Conservation (phyloP, 2,113 vertebrate species). For the Heterochromis multidens region DNA sequence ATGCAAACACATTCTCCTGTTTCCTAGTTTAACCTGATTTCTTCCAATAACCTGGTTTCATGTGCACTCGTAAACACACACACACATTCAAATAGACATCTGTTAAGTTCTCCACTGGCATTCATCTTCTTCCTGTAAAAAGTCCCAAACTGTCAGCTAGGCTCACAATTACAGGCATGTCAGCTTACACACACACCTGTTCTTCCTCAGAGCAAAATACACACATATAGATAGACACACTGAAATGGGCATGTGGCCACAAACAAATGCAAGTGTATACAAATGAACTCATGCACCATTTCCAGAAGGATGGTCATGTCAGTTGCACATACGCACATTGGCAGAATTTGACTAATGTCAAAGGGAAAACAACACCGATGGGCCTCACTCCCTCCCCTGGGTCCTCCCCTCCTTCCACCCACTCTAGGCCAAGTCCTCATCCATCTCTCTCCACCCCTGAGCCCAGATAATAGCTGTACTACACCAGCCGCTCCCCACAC, state of each 20-base stretch:
- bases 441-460: conserved; percentile 55
- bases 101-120: not conserved
- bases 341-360: conserved; percentile 55
- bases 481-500: conserved; percentile 51
- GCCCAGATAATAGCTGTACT: conserved; percentile 58
- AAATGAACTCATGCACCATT: conserved; percentile 27
- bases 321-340: conserved; percentile 34
- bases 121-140: conserved; percentile 10
- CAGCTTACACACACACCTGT: conserved; percentile 35
- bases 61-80: not conserved
- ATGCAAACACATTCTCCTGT: conserved; percentile 1
- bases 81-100: not conserved
- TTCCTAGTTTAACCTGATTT: conserved; percentile 14
- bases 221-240: not conserved
- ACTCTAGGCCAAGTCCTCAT: conserved; percentile 3
- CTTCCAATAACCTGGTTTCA: not conserved
- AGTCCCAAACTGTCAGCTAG: not conserved
- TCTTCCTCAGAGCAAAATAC: conserved; percentile 9
- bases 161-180: conserved; percentile 3
- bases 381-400: not conserved
- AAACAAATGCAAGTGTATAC: conserved; percentile 33
- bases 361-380: conserved; percentile 29
- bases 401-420: not conserved
- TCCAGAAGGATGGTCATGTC: conserved; percentile 23
- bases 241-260: not conserved